These are phyloP conservation scores for Scotopteryx bipunctaria DNA, from an alignment of 2,888 invertebrate genomes.

Conservation along the genomic window DNA sequence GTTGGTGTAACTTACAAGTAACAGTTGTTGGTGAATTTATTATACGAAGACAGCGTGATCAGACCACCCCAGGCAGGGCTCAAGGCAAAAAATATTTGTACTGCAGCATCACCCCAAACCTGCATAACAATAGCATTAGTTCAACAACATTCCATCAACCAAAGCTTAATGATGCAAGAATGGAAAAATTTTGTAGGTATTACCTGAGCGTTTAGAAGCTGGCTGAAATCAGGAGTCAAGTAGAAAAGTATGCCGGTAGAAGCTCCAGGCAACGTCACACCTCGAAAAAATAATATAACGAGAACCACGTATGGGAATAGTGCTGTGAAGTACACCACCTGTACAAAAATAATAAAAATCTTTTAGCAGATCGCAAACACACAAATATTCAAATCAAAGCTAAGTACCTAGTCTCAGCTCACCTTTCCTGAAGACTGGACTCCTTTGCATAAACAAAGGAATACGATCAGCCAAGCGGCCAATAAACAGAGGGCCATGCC, in stretches of 20 bases:
- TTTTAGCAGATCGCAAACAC: too few relatives aligned
- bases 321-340: constrained; percentile 90
- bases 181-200: not conserved
- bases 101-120: constrained; percentile 93
- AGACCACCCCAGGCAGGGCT: constrained; percentile 95
- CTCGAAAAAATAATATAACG: constrained; percentile 89
- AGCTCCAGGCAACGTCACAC: constrained; percentile 91
- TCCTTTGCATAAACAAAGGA: constrained; percentile 90
- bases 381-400: not conserved
- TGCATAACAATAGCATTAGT: constrained; percentile 40
- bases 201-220: constrained; percentile 88
- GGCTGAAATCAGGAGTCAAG: constrained; percentile 89
- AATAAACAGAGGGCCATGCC: constrained; percentile 89
- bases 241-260: constrained; percentile 90
- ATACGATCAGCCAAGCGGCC: constrained; percentile 90
- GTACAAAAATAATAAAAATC: too few relatives aligned
- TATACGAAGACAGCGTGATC: constrained; percentile 93
- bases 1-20: constrained; percentile 84
- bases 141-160: not conserved
- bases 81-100: constrained; percentile 94
- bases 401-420: constrained; percentile 23
- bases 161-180: too few relatives aligned
- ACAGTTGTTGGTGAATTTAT: constrained; percentile 92
- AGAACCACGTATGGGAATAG: constrained; percentile 90
- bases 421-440: constrained; percentile 91